These are phyloP conservation scores for Dioctria linearis DNA, from an alignment of 2,888 invertebrate species.

Conservation along the genomic window DNA sequence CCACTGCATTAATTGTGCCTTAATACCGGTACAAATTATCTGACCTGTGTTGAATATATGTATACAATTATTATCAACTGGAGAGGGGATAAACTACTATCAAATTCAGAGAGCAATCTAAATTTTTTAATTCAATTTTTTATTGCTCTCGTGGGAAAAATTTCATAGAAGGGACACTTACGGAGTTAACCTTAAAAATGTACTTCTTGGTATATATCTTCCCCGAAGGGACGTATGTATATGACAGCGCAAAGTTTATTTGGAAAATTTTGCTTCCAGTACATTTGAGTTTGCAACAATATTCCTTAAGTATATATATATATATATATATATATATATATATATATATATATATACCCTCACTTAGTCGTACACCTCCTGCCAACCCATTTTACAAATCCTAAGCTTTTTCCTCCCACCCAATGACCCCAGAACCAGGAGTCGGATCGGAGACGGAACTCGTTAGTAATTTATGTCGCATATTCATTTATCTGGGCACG, in stretches of 20 bases:
- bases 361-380: too few species aligned
- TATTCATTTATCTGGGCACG: constrained; percentile 26
- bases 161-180: neutral
- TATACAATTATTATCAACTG: too few species aligned
- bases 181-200: neutral
- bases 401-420: neutral
- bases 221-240: neutral
- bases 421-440: neutral
- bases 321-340: too few species aligned
- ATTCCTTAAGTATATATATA: neutral
- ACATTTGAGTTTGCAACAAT: constrained; percentile 20
- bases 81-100: too few species aligned
- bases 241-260: constrained; percentile 18
- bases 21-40: too few species aligned
- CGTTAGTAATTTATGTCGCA: constrained; percentile 40
- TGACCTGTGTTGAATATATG: too few species aligned
- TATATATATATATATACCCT: too few species aligned
- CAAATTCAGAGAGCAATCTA: too few species aligned
- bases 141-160: neutral
- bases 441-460: neutral
- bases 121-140: neutral
- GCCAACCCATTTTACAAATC: too few species aligned
- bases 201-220: neutral
- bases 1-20: too few species aligned
- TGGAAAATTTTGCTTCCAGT: constrained; percentile 20